Evolutionary conservation across 2,888 invertebrate species (phyloP).

Genomic region (Sesia bembeciformis): DNA sequence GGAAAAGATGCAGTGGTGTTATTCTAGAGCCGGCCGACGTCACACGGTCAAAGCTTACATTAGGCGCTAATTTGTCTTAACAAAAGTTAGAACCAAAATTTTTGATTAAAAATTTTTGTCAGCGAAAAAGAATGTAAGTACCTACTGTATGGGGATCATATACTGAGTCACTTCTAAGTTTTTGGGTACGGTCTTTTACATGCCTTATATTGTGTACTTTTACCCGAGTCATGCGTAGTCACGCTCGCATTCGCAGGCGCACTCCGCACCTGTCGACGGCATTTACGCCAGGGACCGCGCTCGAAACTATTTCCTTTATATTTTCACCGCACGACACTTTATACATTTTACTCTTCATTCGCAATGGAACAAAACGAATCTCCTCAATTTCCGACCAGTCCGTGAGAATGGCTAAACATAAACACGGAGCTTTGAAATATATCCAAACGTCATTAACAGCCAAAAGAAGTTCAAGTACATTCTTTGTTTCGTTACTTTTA

Average conservation of each 20-base stretch:
- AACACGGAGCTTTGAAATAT: background rate
- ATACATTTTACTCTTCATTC: constrained; percentile 36
- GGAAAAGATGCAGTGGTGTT: too few species aligned
- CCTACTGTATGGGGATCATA: too few species aligned
- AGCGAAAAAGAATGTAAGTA: too few species aligned
- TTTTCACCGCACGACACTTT: constrained; percentile 29
- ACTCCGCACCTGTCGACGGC: constrained; percentile 42
- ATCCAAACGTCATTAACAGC: background rate
- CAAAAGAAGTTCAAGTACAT: background rate
- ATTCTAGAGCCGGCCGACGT: too few species aligned
- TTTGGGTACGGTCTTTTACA: background rate
- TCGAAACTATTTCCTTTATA: constrained; percentile 49
- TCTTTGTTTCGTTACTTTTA: too few species aligned
- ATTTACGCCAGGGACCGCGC: constrained; percentile 40
- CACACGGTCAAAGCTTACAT: too few species aligned
- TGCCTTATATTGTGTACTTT: constrained; percentile 9
- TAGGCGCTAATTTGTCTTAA: too few species aligned
- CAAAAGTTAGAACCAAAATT: too few species aligned
- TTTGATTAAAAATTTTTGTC: too few species aligned
- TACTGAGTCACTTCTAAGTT: background rate
- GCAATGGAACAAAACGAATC: constrained; percentile 29
- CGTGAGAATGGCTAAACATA: background rate
- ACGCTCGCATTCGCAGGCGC: constrained; percentile 31
- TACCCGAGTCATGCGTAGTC: constrained; percentile 41
- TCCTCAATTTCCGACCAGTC: constrained; percentile 12